These are phyloP conservation scores for Phataginus tricuspis DNA, from an alignment of 2,797 vertebrate species.

Conservation along the genomic window DNA sequence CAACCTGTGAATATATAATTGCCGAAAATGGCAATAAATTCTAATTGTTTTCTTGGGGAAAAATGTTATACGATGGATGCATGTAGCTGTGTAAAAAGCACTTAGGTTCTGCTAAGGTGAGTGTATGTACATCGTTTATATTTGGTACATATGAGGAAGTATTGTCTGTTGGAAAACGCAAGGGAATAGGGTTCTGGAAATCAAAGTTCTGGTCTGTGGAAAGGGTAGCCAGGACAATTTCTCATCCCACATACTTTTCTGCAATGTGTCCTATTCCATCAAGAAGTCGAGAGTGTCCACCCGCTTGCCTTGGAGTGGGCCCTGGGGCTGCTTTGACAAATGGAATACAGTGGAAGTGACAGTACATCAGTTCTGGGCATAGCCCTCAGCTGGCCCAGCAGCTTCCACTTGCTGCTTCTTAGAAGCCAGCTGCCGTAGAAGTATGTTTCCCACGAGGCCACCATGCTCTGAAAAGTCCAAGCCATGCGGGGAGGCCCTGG, in stretches of 20 bases:
- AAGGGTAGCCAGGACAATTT: neutral
- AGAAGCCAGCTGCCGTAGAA: neutral
- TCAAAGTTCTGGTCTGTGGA: neutral
- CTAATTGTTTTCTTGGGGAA: constrained; percentile 47
- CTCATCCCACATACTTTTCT: neutral
- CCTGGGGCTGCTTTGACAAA: neutral
- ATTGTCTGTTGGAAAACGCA: neutral
- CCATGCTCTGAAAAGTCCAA: neutral
- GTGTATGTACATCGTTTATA: neutral
- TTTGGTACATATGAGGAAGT: neutral
- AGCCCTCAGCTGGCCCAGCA: neutral
- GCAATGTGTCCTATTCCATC: neutral
- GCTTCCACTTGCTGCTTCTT: neutral
- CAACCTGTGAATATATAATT: constrained; percentile 58
- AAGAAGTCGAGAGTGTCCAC: neutral
- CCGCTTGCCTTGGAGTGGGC: neutral
- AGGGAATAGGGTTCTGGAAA: neutral
- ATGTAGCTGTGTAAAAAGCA: neutral
- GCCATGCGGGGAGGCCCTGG: neutral
- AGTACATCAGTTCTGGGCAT: neutral
- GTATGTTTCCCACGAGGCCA: neutral
- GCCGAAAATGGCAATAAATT: constrained; percentile 48
- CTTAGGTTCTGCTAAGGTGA: neutral
- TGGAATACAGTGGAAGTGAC: neutral
- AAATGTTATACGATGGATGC: neutral